These are phyloP conservation scores for Percopsis omiscomaycus DNA, from an alignment of 2,797 vertebrate genomes.

Conservation along the genomic window DNA sequence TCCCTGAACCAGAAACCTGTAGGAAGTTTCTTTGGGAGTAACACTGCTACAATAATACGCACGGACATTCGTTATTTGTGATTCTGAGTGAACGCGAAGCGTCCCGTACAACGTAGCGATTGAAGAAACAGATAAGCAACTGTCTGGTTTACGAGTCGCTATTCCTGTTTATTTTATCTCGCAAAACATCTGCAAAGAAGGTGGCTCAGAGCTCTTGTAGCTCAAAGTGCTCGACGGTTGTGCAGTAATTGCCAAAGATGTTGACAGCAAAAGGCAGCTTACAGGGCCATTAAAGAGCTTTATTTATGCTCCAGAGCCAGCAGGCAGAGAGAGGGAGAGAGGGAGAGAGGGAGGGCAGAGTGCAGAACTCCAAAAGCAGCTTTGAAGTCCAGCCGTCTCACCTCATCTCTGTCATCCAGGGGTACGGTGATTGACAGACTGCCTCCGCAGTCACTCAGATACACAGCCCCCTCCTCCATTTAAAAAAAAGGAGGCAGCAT, in stretches of 20 bases:
- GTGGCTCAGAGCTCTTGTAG: conserved; percentile 57
- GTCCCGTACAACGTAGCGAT: conserved; percentile 5
- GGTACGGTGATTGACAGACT: conserved; percentile 69
- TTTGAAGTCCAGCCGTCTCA: conserved; percentile 80
- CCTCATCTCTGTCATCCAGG: conserved; percentile 75
- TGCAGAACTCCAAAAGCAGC: conserved; percentile 66
- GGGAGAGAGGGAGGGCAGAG: conserved; percentile 66
- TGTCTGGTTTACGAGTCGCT: conserved; percentile 35
- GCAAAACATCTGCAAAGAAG: conserved; percentile 70
- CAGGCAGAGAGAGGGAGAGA: conserved; percentile 57
- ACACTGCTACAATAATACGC: background rate
- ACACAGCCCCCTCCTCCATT: conserved; percentile 36
- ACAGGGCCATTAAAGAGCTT: conserved; percentile 78
- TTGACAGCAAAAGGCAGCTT: conserved; percentile 79
- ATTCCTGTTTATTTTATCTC: conserved; percentile 58
- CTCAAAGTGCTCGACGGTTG: conserved; percentile 63
- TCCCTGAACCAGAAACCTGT: conserved; percentile 40
- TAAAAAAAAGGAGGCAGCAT: conserved; percentile 45
- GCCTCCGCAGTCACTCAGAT: conserved; percentile 60
- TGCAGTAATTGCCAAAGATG: conserved; percentile 79
- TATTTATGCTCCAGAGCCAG: conserved; percentile 77
- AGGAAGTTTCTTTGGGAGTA: conserved; percentile 15
- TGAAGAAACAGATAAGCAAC: background rate
- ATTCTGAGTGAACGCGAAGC: conserved; percentile 18
- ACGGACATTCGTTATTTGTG: conserved; percentile 17